Evolutionary conservation across 2,797 vertebrate species (phyloP).

Genomic region (Huso huso): DNA sequence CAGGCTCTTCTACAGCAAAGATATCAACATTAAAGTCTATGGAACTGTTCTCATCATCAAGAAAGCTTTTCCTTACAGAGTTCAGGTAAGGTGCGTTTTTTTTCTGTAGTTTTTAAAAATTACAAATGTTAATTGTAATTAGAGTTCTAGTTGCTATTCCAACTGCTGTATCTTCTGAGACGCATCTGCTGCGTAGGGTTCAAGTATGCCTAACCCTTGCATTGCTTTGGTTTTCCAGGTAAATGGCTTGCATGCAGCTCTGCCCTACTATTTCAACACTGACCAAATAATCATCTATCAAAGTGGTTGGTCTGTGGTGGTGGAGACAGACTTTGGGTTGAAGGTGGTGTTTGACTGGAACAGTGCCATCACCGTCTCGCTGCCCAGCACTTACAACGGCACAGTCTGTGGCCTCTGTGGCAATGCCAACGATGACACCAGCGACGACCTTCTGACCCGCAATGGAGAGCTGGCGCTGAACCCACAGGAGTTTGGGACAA

Average conservation of each 20-base stretch:
- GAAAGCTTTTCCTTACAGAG: conserved; percentile 19
- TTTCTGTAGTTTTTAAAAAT: not conserved
- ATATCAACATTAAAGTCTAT: conserved; percentile 20
- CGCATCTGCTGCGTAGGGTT: no score
- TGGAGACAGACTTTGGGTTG: conserved; percentile 48
- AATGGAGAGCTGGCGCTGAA: not conserved
- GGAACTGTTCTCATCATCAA: conserved; percentile 16
- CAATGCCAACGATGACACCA: conserved; percentile 42
- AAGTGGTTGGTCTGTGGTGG: conserved; percentile 29
- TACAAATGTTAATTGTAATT: no score
- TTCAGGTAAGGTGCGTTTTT: conserved; percentile 15
- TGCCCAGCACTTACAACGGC: conserved; percentile 32
- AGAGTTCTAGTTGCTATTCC: not conserved
- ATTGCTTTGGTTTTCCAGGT: conserved; percentile 35
- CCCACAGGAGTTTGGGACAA: conserved; percentile 29
- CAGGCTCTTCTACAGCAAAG: conserved; percentile 23
- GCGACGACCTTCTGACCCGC: conserved; percentile 33
- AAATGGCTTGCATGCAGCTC: conserved; percentile 33
- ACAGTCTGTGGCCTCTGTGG: conserved; percentile 55
- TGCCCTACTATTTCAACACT: conserved; percentile 41
- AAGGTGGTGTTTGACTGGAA: conserved; percentile 49
- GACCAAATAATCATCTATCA: conserved; percentile 34
- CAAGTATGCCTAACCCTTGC: no score
- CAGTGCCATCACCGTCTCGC: conserved; percentile 33
- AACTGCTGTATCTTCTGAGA: no score